A percentile compares a stretch with the other conserved stretches of the same genome.
These are phyloP conservation scores for Chesias legatella DNA, from an alignment of 2,888 invertebrate genomes.

Conservation along the genomic window DNA sequence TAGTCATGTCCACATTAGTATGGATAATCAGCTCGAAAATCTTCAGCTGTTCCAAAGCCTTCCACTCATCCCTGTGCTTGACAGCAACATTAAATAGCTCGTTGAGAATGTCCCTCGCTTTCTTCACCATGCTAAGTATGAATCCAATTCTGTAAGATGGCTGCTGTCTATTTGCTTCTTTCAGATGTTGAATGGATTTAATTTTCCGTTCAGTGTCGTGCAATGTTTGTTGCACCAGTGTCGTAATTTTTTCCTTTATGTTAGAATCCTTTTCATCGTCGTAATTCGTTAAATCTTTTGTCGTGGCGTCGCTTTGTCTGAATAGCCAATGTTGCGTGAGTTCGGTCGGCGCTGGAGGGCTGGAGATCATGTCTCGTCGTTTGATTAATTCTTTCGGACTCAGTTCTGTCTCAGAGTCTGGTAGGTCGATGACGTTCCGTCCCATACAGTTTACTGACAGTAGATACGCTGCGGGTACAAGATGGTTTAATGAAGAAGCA, in stretches of 20 bases:
- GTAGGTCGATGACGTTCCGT: slow-evolving; percentile 36
- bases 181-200: slow-evolving; percentile 40
- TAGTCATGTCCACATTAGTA: slow-evolving; percentile 63
- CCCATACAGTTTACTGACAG: slow-evolving; percentile 28
- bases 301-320: slow-evolving; percentile 13
- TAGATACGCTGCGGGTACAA: slow-evolving; percentile 21
- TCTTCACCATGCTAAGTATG: slow-evolving; percentile 59
- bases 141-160: slow-evolving; percentile 57
- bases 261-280: slow-evolving; percentile 47
- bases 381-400: slow-evolving; percentile 5
- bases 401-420: slow-evolving; percentile 12
- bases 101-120: slow-evolving; percentile 53
- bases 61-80: slow-evolving; percentile 61
- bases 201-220: slow-evolving; percentile 53
- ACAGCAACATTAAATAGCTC: slow-evolving; percentile 66
- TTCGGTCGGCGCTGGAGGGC: not conserved
- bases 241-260: slow-evolving; percentile 54
- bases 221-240: slow-evolving; percentile 55
- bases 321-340: slow-evolving; percentile 9
- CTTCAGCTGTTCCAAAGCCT: slow-evolving; percentile 61
- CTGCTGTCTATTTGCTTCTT: slow-evolving; percentile 35
- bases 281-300: slow-evolving; percentile 4
- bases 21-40: slow-evolving; percentile 65
- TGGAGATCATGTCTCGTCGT: slow-evolving; percentile 5
- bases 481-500: not conserved